Evolutionary conservation across 2,888 invertebrate genomes (phyloP).

Genomic region (Deilephila porcellus): DNA sequence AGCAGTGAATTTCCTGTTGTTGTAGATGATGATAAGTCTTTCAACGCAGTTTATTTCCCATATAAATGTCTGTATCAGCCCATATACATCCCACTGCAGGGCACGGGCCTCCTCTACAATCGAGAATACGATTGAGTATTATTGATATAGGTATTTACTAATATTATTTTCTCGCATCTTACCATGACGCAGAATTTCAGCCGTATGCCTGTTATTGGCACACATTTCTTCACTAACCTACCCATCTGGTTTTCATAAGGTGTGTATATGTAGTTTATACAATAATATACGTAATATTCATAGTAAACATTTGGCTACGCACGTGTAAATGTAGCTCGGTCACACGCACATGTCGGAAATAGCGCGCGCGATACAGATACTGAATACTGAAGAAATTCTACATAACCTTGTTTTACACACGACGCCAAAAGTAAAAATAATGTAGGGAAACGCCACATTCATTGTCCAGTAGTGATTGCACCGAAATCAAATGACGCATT

Average conservation of each 20-base stretch:
- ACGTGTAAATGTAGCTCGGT: constrained; percentile 8
- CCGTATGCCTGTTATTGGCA: no score
- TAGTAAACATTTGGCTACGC: constrained; percentile 15
- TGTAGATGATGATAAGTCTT: no score
- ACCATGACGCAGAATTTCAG: no score
- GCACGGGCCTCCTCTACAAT: no score
- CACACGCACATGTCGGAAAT: constrained; percentile 23
- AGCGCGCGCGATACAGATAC: background rate
- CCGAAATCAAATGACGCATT: no score
- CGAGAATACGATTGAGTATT: no score
- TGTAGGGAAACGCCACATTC: background rate
- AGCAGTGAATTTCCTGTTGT: no score
- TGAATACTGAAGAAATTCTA: constrained; percentile 9
- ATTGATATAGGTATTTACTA: no score
- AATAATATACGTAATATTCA: background rate
- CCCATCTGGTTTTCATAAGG: background rate
- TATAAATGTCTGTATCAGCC: no score
- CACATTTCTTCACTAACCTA: background rate
- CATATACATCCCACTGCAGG: no score
- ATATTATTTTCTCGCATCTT: no score
- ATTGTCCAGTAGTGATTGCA: background rate
- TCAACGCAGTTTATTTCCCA: no score
- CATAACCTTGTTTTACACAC: background rate
- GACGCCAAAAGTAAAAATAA: background rate
- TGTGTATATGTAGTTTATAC: background rate